Evolutionary conservation across 35 echinoderm and acorn worm genomes (phyloP).

Genomic region (Anneissia japonica): DNA sequence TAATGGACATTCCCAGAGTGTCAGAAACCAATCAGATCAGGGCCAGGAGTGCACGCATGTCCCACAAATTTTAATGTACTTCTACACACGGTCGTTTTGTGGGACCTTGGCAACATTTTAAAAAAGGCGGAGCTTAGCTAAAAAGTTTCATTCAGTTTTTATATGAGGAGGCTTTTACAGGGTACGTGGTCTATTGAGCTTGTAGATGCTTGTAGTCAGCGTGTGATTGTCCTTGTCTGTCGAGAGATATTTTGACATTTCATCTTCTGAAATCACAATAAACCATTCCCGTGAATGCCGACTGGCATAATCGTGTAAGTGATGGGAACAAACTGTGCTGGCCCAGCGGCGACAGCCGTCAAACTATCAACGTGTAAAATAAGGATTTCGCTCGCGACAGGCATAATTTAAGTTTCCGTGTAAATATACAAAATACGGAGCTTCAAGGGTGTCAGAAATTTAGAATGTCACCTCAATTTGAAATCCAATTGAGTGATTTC

Average conservation of each 20-base stretch:
- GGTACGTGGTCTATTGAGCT: not conserved
- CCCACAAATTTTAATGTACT: not conserved
- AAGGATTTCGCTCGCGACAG: not conserved
- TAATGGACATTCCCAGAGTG: too few species aligned
- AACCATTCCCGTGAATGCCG: not conserved
- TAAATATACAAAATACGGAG: not conserved
- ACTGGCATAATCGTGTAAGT: not conserved
- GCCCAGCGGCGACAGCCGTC: not conserved
- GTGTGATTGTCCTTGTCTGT: not conserved
- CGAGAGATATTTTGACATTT: not conserved
- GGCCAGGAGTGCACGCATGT: too few species aligned
- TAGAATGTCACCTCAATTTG: not conserved
- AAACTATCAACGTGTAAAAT: not conserved
- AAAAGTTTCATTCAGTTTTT: not conserved
- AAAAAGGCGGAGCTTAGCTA: not conserved
- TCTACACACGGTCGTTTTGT: too few species aligned
- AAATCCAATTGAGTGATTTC: not conserved
- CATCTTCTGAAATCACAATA: not conserved
- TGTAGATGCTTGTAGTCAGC: not conserved
- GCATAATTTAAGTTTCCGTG: not conserved
- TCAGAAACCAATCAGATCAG: too few species aligned
- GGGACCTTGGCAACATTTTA: not conserved
- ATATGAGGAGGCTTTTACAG: too few species aligned
- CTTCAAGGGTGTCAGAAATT: not conserved
- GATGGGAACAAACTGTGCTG: not conserved